Evolutionary conservation across 2,888 invertebrate genomes (phyloP).

Genomic region (Chymomyza fuscimana): DNA sequence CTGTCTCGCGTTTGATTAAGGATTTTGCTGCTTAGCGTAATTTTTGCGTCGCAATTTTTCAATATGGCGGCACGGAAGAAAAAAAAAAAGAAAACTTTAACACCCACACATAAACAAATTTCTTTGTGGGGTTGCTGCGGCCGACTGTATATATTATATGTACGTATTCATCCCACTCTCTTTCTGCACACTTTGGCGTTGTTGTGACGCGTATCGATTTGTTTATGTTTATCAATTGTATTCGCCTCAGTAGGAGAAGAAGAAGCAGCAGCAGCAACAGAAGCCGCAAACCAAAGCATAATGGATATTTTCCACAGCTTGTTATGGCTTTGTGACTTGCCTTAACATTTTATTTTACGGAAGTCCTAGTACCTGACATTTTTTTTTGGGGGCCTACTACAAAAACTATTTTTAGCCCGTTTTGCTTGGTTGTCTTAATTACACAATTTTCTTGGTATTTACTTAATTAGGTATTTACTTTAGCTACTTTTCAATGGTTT

Average conservation of each 20-base stretch:
- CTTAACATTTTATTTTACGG: neutral
- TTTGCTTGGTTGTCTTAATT: neutral
- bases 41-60: slow-evolving; percentile 68
- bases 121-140: slow-evolving; percentile 14
- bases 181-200: slow-evolving; percentile 39
- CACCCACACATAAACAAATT: slow-evolving; percentile 33
- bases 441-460: neutral
- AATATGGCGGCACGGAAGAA: slow-evolving; percentile 42
- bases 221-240: slow-evolving; percentile 72
- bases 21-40: slow-evolving; percentile 36
- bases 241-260: slow-evolving; percentile 37
- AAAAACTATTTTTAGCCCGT: neutral
- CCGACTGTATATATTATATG: neutral
- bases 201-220: slow-evolving; percentile 74
- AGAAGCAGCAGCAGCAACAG: neutral
- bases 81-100: slow-evolving; percentile 15
- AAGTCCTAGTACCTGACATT: neutral
- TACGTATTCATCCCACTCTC: neutral
- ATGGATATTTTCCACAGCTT: slow-evolving; percentile 32
- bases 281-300: slow-evolving; percentile 22
- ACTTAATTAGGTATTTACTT: neutral
- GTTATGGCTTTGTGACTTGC: neutral
- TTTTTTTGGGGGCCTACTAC: neutral
- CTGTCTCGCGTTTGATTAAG: slow-evolving; percentile 24
- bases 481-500: neutral